A percentile compares a stretch with the other conserved stretches of the same genome.
Evolutionary conservation across 1,140 invertebrate species (phyloP).

Genomic region (Lysiphlebus fabarum): DNA sequence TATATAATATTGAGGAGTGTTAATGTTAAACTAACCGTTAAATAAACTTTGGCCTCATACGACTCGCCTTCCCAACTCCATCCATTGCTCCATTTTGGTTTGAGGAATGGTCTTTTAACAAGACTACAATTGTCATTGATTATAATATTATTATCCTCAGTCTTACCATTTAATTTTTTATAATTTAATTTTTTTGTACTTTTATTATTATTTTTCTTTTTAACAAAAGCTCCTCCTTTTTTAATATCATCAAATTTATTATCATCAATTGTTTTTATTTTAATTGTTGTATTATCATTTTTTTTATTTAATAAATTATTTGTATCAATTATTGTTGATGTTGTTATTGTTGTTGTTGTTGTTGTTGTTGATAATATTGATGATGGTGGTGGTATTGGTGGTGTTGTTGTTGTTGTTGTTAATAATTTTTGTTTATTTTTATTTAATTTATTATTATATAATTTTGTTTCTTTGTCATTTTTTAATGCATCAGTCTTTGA

Average conservation of each 20-base stretch:
- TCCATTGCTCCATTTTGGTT: conserved; percentile 83
- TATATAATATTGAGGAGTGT: background rate
- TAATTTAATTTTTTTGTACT: conserved; percentile 29
- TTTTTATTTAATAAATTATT: too few species aligned
- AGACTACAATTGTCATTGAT: conserved; percentile 41
- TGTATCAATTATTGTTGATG: conserved; percentile 23
- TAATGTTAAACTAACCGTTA: conserved; percentile 69
- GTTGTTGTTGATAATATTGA: conserved; percentile 16
- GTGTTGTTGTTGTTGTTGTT: too few species aligned
- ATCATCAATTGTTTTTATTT: conserved; percentile 36
- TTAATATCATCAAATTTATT: conserved; percentile 23
- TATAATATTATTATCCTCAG: conserved; percentile 29
- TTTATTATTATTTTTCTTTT: conserved; percentile 38
- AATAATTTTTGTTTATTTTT: conserved; percentile 16
- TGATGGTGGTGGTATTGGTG: too few species aligned
- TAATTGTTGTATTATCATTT: conserved; percentile 36
- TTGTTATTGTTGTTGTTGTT: conserved; percentile 33
- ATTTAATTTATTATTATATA: conserved; percentile 1
- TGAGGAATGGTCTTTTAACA: conserved; percentile 51
- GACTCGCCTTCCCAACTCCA: conserved; percentile 88
- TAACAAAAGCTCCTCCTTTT: conserved; percentile 26
- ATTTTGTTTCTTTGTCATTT: conserved; percentile 16
- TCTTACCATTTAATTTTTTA: conserved; percentile 37
- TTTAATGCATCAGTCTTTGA: conserved; percentile 22
- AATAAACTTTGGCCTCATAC: conserved; percentile 78